Base-by-base conservation (phyloP, 2,888 invertebrate species). In the Drosophila subsilvestris region DNA sequence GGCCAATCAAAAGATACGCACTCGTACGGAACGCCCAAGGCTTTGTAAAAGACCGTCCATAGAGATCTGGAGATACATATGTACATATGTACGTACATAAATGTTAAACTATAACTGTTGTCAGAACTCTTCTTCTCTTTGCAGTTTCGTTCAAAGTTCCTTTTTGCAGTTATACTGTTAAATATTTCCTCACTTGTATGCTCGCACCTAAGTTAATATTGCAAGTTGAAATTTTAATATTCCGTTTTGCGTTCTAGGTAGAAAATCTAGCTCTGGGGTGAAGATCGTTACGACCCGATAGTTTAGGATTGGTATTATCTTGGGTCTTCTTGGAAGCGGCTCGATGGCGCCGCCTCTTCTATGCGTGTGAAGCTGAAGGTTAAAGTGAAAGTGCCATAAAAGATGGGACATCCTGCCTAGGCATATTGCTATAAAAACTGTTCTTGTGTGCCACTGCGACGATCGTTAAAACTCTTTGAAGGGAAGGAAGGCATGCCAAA, bases 321-420 rank as follows among this genome's bases (percentile, higher is more conserved):
- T 3, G 17, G 17, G 42, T 14, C 1, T 66, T 66, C 65, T 43
- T 6, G 17, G 65, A 66, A 66, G 43, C 12, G 44, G 20, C 6
- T 22, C 57, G 32, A 55, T 66, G 65, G 65, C 56, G 67, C 65
- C 51, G 37, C 42, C 51, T 32, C 44, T 27, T 42, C 10, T 18
- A 1, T 29, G 29, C 12, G 29, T 48, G 18, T 25, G 49, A 48
- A 22, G 60, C 17, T 45, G 29, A 47, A 48, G 29, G 49, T n/a
- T 25, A 10, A 65, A 54, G 65, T 67, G 67, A 66, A 66, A 66
- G 65, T 67, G 67, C 65, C 55, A 43, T 66, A 49, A 66, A 66
- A 60, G 45, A 55, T 67, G 65, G 67, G 67, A 55, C 65, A 56
- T 66, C 67, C 65, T 66, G 65, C n/a, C 5, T 51, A 27, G 12